phyloP scores from a whole-genome alignment of 53 echinoderm and acorn worm genomes.

The Zoroaster sp. region DNA sequence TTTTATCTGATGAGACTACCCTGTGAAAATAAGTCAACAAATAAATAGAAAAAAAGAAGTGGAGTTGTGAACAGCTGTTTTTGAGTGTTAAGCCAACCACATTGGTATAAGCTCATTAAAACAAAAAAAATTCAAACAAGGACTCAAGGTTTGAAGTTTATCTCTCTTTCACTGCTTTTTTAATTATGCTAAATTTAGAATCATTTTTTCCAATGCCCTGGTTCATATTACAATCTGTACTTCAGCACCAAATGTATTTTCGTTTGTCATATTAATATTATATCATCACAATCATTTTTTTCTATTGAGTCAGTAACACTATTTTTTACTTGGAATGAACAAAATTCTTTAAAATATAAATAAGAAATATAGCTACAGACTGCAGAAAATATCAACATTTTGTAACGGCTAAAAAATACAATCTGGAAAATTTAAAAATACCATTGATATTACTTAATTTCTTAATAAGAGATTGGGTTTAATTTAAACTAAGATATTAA shows the following conservation, averaged over 20 bases:
- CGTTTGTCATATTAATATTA: not conserved
- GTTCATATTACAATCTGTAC: not conserved
- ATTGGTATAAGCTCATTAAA: too few species aligned
- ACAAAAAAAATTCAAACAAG: too few species aligned
- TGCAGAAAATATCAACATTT: not conserved
- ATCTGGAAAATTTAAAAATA: not conserved
- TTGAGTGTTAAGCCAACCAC: too few species aligned
- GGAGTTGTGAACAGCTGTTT: too few species aligned
- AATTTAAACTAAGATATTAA: too few species aligned
- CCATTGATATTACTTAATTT: too few species aligned
- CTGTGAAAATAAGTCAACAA: too few species aligned
- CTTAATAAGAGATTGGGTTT: too few species aligned
- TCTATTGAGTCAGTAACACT: not conserved
- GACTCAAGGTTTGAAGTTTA: too few species aligned
- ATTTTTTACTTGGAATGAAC: not conserved
- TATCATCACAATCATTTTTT: not conserved
- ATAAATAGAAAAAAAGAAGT: too few species aligned
- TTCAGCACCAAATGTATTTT: not conserved
- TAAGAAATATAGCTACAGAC: not conserved
- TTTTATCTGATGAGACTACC: too few species aligned
- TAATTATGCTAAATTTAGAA: not conserved
- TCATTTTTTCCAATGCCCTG: not conserved
- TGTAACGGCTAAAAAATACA: not conserved
- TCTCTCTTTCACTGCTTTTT: not conserved
- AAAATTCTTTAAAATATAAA: not conserved